phyloP scores from a whole-genome alignment of 1,140 invertebrate species.

The Tribolium castaneum region DNA sequence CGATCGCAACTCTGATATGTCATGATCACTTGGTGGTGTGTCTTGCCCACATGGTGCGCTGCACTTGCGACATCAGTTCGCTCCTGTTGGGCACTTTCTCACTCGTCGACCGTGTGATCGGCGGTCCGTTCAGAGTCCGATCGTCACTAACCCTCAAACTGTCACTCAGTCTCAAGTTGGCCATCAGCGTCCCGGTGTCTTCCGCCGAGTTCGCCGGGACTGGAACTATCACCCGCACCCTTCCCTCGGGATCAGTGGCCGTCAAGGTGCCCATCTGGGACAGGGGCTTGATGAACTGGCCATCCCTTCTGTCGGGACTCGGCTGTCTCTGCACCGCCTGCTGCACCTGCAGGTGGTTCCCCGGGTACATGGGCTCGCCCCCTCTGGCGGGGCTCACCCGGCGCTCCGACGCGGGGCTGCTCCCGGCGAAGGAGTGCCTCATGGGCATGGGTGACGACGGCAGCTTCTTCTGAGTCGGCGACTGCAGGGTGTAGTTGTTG shows the following conservation, averaged over 20 bases:
- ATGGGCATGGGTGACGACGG: slow-evolving; percentile 54
- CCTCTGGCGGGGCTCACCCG: slow-evolving; percentile 52
- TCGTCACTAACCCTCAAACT: slow-evolving; percentile 63
- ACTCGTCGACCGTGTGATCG: slow-evolving; percentile 84
- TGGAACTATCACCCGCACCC: slow-evolving; percentile 69
- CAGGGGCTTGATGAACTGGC: slow-evolving; percentile 74
- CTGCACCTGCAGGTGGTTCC: slow-evolving; percentile 44
- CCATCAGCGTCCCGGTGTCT: slow-evolving; percentile 55
- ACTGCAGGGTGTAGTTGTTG: slow-evolving; percentile 60
- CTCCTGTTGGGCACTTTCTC: slow-evolving; percentile 85
- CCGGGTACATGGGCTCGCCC: slow-evolving; percentile 53
- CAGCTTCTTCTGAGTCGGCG: slow-evolving; percentile 58
- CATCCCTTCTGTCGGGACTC: slow-evolving; percentile 58
- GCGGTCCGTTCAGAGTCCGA: slow-evolving; percentile 61
- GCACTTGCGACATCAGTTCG: slow-evolving; percentile 85
- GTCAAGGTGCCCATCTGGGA: slow-evolving; percentile 73
- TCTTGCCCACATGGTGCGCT: slow-evolving; percentile 82
- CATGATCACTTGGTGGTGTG: slow-evolving; percentile 81
- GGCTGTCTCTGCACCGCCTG: slow-evolving; percentile 35
- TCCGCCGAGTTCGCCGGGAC: slow-evolving; percentile 62
- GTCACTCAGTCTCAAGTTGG: slow-evolving; percentile 65
- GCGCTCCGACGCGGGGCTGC: slow-evolving; percentile 59
- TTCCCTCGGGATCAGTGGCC: slow-evolving; percentile 69
- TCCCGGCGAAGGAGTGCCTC: slow-evolving; percentile 58
- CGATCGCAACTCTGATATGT: not conserved